Evolutionary conservation across 2,797 vertebrate genomes (phyloP).

Genomic region (Eupleurogrammus muticus): DNA sequence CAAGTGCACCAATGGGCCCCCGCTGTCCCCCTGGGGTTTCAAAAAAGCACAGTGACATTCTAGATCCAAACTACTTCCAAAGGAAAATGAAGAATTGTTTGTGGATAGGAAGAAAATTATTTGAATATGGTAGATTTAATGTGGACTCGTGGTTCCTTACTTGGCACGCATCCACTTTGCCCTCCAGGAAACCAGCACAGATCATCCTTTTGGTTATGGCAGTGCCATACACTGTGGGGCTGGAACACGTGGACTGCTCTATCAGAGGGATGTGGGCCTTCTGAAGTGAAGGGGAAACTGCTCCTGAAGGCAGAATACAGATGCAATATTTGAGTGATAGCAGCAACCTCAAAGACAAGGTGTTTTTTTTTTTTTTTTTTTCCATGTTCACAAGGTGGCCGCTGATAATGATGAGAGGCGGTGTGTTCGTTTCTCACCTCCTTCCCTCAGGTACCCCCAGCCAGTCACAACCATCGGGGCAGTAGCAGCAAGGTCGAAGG

Average conservation of each 20-base stretch:
- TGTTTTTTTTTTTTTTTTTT: neutral
- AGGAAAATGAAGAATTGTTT: neutral
- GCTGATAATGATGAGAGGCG: neutral
- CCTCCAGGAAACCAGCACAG: conserved; percentile 87
- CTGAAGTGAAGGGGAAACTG: conserved; percentile 83
- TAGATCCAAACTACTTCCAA: neutral
- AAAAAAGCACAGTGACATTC: conserved; percentile 13
- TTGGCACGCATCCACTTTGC: conserved; percentile 92
- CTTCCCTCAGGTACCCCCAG: conserved; percentile 88
- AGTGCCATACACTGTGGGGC: conserved; percentile 77
- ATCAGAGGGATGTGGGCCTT: conserved; percentile 85
- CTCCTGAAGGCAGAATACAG: conserved; percentile 62
- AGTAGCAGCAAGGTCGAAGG: conserved; percentile 69
- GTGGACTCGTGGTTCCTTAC: conserved; percentile 68
- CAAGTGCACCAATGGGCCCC: conserved; percentile 89
- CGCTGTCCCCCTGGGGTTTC: conserved; percentile 90
- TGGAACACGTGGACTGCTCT: conserved; percentile 78
- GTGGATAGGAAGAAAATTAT: neutral
- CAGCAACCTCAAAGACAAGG: neutral
- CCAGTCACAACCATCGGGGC: conserved; percentile 83
- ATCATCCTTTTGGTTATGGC: conserved; percentile 87
- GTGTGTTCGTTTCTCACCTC: conserved; percentile 66
- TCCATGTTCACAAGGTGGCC: neutral
- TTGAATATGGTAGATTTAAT: neutral
- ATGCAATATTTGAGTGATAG: neutral